Base-by-base conservation (phyloP, 2,113 vertebrate species). In the Callipepla squamata region DNA sequence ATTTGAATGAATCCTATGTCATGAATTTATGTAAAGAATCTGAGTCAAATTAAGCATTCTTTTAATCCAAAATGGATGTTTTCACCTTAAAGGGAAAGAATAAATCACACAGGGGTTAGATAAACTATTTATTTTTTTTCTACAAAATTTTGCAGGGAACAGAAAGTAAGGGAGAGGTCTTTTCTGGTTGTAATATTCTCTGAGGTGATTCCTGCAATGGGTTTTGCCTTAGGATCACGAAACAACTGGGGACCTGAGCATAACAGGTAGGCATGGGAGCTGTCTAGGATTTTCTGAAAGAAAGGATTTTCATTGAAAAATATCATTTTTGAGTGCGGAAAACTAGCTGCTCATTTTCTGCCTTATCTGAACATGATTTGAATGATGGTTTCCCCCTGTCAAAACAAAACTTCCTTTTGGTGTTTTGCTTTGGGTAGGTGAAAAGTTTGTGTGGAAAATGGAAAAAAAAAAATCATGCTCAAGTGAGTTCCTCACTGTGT, bases 401-500 rank as follows among this genome's bases (percentile, higher is more conserved):
- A 32, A 16, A 55, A 55, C 53, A 32, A 17, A 32, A 30, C 13
- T 66, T 28, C 12, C 22, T 38, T 59, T 59, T 36, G 19, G 18
- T 18, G 9, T 34, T 66, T 55, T 59, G 7, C 25, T 83, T 30
- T 0, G 1, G 42, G 5, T 3, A 13, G 19, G 9, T 55, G 7
- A 10, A 44, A 65, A 82, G 34, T 16, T 38, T 47, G 13, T 13
- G 34, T 17, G 18, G 26, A 12, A 61, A 48, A 16, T 18, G 13
- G n/a, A 36, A 20, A 36, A 17, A n/a, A n/a, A 36, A 34, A 36
- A 13, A 26, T 28, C 9, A 6, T 16, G 12, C 4, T 2, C 0
- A 0, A 23, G 7, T 1, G 3, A 23, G 15, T 57, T 51, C 23
- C 6, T 25, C 10, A 0, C 47, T 50, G 9, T 5, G 3, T 45